Percentiles rank a stretch among this genome's conserved stretches.
phyloP scores from a whole-genome alignment of 2,888 invertebrate species.

The Drosophila longiperda region DNA sequence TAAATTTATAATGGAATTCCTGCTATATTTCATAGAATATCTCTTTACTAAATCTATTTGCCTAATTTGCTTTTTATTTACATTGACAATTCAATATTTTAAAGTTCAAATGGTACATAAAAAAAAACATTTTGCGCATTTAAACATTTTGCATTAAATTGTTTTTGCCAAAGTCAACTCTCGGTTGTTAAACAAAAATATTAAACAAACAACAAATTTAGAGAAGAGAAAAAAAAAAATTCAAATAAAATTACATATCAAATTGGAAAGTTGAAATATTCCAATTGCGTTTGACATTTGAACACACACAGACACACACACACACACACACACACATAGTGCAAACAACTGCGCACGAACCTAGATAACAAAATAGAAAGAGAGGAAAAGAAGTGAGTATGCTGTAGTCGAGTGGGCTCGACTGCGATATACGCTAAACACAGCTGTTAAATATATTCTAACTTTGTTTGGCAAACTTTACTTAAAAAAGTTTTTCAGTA shows the following conservation, averaged over 20 bases:
- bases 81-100: conserved; percentile 3
- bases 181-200: conserved; percentile 1
- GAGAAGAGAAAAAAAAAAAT: conserved; percentile 5
- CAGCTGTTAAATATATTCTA: too few species aligned
- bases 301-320: conserved; percentile 8
- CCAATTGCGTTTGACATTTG: conserved; percentile 67
- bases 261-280: conserved; percentile 69
- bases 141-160: conserved; percentile 48
- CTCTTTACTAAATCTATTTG: neutral
- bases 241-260: conserved; percentile 60
- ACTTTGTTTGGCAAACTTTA: too few species aligned
- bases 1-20: neutral
- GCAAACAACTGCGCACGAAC: conserved; percentile 36
- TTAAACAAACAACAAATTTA: conserved; percentile 5
- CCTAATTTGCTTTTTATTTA: neutral
- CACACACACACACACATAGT: conserved; percentile 4
- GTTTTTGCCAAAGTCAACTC: conserved; percentile 51
- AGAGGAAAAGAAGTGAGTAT: neutral
- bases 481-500: too few species aligned
- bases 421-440: too few species aligned
- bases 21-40: neutral
- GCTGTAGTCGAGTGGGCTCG: too few species aligned
- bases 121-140: conserved; percentile 38
- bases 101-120: conserved; percentile 2
- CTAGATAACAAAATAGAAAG: conserved; percentile 27